These are phyloP conservation scores for Liolophura sinensis DNA, from an alignment of 1,140 invertebrate genomes.

Conservation along the genomic window DNA sequence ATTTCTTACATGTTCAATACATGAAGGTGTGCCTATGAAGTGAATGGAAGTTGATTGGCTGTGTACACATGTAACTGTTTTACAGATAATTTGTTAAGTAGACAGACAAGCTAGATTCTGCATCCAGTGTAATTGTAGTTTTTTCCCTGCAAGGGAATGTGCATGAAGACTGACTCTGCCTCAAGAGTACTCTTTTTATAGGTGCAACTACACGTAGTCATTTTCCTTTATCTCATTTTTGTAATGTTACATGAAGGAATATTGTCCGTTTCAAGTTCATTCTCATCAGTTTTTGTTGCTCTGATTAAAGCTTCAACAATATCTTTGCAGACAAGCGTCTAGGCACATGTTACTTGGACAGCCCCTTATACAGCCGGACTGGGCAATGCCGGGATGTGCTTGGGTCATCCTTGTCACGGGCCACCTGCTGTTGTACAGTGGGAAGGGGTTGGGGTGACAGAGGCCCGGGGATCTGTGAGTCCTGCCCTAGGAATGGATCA, in stretches of 20 bases:
- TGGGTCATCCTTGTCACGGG: constrained; percentile 70
- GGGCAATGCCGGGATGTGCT: constrained; percentile 63
- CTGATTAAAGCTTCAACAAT: background rate
- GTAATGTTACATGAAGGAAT: background rate
- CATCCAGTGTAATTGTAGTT: no score
- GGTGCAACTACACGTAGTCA: no score
- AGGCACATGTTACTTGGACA: constrained; percentile 75
- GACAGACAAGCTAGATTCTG: no score
- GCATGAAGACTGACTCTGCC: no score
- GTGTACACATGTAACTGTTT: no score
- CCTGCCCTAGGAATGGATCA: constrained; percentile 68
- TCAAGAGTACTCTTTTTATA: no score
- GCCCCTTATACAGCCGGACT: constrained; percentile 56
- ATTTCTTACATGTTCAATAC: no score
- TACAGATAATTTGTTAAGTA: no score
- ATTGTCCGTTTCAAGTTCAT: background rate
- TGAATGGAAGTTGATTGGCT: no score
- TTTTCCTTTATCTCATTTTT: background rate
- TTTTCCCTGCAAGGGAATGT: no score
- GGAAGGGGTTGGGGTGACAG: constrained; percentile 80
- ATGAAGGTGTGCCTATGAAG: no score
- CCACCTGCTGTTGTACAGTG: constrained; percentile 85
- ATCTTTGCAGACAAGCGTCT: constrained; percentile 71
- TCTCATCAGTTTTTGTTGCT: background rate
- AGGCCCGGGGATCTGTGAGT: constrained; percentile 67